phyloP scores from a whole-genome alignment of 2,797 vertebrate species.

The Falco cherrug region DNA sequence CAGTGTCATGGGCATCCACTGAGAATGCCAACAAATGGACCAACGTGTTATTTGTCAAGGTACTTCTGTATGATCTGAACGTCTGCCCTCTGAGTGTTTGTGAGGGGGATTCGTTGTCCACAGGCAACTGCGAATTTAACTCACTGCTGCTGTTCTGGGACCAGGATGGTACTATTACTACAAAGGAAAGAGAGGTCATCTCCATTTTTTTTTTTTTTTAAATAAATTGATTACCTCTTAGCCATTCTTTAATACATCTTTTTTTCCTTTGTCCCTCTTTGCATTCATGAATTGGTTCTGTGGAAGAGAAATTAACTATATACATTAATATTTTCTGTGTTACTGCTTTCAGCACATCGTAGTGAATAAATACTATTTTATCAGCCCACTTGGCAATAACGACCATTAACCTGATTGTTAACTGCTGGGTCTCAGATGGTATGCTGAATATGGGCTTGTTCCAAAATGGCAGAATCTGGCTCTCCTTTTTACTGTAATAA shows the following conservation, averaged over 20 bases:
- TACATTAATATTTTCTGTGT: not conserved
- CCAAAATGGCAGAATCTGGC: slow-evolving; percentile 21
- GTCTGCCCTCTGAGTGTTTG: not conserved
- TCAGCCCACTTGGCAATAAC: not conserved
- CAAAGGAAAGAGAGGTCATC: not conserved
- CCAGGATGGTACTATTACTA: not conserved
- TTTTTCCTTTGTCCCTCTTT: not conserved
- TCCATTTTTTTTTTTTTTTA: not conserved
- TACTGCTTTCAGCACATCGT: not conserved
- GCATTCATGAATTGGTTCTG: not conserved
- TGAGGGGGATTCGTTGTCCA: not conserved
- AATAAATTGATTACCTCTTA: not conserved
- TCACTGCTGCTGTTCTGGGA: not conserved
- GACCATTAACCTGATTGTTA: not conserved
- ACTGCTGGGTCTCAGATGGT: not conserved
- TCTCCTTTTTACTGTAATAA: slow-evolving; percentile 9
- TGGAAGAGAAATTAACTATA: not conserved
- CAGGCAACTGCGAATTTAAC: not conserved
- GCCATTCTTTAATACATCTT: not conserved
- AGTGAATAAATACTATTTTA: not conserved
- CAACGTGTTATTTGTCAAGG: not conserved
- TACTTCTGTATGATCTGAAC: not conserved
- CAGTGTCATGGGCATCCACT: not conserved
- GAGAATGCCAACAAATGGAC: not conserved
- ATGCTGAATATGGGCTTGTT: not conserved